Evolutionary conservation across 1,140 invertebrate species (phyloP), one percentile per base, ranked within the genome.

Genomic region (Meloidogyne hapla): DNA sequence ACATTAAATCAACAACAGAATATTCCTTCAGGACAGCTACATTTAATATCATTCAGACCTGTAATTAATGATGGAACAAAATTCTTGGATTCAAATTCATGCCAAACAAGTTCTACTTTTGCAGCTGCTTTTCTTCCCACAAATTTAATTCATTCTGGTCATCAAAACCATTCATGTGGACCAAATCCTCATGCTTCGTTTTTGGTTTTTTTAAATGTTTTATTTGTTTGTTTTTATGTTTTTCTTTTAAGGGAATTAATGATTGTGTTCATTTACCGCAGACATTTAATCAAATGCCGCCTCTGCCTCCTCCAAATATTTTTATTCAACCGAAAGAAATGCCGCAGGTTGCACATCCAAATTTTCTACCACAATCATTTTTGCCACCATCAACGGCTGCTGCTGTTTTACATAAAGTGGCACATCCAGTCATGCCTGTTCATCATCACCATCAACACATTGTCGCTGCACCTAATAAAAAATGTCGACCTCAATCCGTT

Each of bases 341-440:
- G 18, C 48, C n/a, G n/a, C 48, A 56, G 48, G 18, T 56, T 56
- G 40, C 65, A 38, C 65, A 67, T n/a, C 21, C 13, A 67, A 67
- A 18, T 38, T 67, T 67, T n/a, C 9, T 42, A 25, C 65, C 21
- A 5, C 48, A 56, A 8, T 23, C 65, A 23, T 67, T 42, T 67
- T 42, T 42, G 40, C 18, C 21, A 25, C 65, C 65, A 67, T 56
- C 48, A 6, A 56, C 18, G 4, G 48, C 48, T 56, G 18, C 18
- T n/a, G 48, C 48, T n/a, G 18, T 56, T n/a, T 56, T 56, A 56
- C 48, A 56, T 67, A 67, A 38, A 38, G 5, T 67, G 0, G 18
- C 21, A 23, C 4, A 18, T 33, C 65, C 65, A 8, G 21, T 42
- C 21, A 38, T 67, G 13, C 18, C 15, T 8, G 21, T 21, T 42